Evolutionary conservation across 2,113 vertebrate species (phyloP), one percentile per base, ranked within the genome.

Genomic region (Caloenas nicobarica): DNA sequence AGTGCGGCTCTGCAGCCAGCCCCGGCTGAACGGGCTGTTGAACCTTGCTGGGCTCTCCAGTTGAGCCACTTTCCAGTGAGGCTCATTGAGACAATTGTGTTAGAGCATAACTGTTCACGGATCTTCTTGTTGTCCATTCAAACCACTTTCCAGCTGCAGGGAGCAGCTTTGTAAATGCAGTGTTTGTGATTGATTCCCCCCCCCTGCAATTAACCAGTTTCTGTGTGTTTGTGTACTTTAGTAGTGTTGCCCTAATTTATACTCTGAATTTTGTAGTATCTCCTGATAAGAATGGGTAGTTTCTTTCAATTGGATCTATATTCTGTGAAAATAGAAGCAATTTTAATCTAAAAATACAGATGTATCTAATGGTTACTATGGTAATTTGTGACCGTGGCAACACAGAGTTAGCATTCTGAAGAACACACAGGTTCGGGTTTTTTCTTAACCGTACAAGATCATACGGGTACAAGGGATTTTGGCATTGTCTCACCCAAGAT

Each of bases 311-410:
- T 74, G 13, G n/a, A 78, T 95, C 50, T 80, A 21, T 84, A 56
- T 42, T 90, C 85, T 71, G 14, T 90, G 61, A 58, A 88, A 93
- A 88, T 18, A 83, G 53, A 92, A 92, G 73, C 38, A 83, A 36
- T 78, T 95, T 78, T 73, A 91, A 74, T 82, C 84, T 78, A 94
- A 92, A 96, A 94, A 86, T 93, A 94, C n/a, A 85, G 66, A 93
- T 91, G 29, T 87, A 61, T 84, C 76, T 93, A 79, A 82, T 70
- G 51, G 95, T 97, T 97, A 60, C 96, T 92, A 65, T 90, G 91
- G 93, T 82, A 91, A 89, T 95, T 94, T 86, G 91, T 77, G 70
- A 74, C 94, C 77, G 91, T 96, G 87, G 82, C 86, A 97, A 97
- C 96, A 87, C 76, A 79, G 58, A 86, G 53, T 56, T 86, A 94